Percentiles rank a stretch among this genome's conserved stretches.
Evolutionary conservation across 2,888 invertebrate genomes (phyloP).

Genomic region (Lathronympha strigana): DNA sequence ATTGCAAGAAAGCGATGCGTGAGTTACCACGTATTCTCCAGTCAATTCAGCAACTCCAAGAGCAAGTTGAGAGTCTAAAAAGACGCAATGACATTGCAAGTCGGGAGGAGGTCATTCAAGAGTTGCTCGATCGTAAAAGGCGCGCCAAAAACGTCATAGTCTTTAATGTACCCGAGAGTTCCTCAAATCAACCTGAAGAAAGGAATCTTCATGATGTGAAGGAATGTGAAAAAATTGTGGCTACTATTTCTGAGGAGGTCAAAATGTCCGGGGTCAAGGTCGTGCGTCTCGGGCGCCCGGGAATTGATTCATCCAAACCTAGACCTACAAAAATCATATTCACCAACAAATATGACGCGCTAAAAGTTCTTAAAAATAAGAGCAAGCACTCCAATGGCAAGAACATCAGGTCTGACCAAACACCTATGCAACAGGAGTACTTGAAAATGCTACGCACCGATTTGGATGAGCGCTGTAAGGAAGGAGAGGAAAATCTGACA

Average conservation of each 20-base stretch:
- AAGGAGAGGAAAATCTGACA: neutral
- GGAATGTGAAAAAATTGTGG: slow-evolving; percentile 1
- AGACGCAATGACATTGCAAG: neutral
- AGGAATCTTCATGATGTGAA: neutral
- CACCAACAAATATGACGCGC: neutral
- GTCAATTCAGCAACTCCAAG: neutral
- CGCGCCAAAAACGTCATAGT: neutral
- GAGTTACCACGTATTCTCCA: neutral
- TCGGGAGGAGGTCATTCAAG: neutral
- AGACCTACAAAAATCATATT: neutral
- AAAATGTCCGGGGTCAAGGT: neutral
- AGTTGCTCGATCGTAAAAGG: neutral
- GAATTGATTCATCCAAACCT: neutral
- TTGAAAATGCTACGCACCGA: neutral
- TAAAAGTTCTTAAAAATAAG: neutral
- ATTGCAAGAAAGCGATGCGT: neutral
- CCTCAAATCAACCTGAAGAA: neutral
- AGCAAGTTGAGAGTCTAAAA: neutral
- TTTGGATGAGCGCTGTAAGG: neutral
- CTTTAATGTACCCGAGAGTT: neutral
- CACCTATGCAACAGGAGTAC: neutral
- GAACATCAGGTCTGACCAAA: no score
- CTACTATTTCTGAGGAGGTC: neutral
- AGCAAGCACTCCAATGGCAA: neutral
- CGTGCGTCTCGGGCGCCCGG: neutral